Evolutionary conservation across 2,888 invertebrate genomes (phyloP).

Genomic region (Adelognathus sp.): DNA sequence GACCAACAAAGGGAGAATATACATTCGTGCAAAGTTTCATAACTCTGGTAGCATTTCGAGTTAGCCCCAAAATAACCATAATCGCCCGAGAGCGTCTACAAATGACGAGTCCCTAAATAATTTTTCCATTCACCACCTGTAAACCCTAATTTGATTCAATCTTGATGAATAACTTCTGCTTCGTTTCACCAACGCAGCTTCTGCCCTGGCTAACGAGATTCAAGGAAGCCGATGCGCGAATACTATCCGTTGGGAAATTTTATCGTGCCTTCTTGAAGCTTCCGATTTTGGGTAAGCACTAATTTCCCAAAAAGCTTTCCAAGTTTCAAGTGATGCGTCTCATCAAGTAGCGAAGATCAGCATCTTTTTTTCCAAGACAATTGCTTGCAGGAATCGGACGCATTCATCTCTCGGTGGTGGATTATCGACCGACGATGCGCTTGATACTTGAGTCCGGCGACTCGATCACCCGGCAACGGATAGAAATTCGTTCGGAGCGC

Average conservation of each 20-base stretch:
- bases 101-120: too few species aligned
- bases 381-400: slow-evolving; percentile 60
- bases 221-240: slow-evolving; percentile 68
- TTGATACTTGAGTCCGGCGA: slow-evolving; percentile 66
- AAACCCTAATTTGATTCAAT: too few species aligned
- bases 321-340: too few species aligned
- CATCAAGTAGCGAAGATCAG: too few species aligned
- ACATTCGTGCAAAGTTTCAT: too few species aligned
- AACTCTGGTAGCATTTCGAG: too few species aligned
- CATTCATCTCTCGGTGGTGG: slow-evolving; percentile 63
- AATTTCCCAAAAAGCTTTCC: not conserved
- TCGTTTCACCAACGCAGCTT: slow-evolving; percentile 58
- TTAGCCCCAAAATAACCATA: too few species aligned
- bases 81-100: too few species aligned
- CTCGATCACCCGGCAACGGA: slow-evolving; percentile 64
- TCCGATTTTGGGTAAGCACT: slow-evolving; percentile 65
- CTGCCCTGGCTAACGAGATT: slow-evolving; percentile 69
- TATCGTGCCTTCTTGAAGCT: slow-evolving; percentile 65
- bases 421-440: slow-evolving; percentile 65
- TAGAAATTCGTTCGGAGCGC: slow-evolving; percentile 64
- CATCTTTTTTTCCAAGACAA: not conserved
- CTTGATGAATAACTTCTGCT: not conserved
- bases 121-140: too few species aligned
- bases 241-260: slow-evolving; percentile 65
- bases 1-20: too few species aligned